Evolutionary conservation across 2,113 vertebrate species (phyloP).

Genomic region (Cynocephalus volans): DNA sequence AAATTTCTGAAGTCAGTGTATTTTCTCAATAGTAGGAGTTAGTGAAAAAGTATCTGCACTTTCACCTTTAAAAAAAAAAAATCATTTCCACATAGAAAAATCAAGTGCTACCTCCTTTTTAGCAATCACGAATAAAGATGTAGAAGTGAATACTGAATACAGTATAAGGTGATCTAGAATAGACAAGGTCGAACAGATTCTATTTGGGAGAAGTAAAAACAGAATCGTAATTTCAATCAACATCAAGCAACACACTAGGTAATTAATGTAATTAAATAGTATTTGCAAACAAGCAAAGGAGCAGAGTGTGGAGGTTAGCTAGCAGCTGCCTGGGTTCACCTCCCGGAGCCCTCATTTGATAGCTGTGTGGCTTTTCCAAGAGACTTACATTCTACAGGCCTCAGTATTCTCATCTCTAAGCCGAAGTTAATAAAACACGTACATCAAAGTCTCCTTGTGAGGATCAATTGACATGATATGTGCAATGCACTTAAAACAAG

Average conservation of each 20-base stretch:
- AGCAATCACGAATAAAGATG: background rate
- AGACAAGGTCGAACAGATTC: background rate
- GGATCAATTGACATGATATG: background rate
- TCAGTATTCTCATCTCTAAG: background rate
- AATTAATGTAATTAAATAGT: background rate
- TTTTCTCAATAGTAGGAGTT: conserved; percentile 20
- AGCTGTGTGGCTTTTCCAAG: background rate
- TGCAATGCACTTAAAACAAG: background rate
- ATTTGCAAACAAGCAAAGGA: background rate
- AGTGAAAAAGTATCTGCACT: conserved; percentile 4
- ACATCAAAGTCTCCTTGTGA: background rate
- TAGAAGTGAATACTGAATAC: background rate
- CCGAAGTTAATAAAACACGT: background rate
- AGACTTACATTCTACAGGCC: background rate
- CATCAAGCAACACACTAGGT: background rate
- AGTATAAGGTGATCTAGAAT: background rate
- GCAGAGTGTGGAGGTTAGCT: rapidly evolving
- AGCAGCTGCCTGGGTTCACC: background rate
- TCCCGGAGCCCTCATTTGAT: background rate
- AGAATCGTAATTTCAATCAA: background rate
- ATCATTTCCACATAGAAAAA: conserved; percentile 13
- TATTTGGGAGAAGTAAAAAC: conserved; percentile 1
- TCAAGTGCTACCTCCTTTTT: background rate
- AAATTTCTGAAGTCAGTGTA: background rate
- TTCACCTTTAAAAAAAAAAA: background rate